phyloP scores from a whole-genome alignment of 1,140 invertebrate genomes.

The Drosophila carrolli region DNA sequence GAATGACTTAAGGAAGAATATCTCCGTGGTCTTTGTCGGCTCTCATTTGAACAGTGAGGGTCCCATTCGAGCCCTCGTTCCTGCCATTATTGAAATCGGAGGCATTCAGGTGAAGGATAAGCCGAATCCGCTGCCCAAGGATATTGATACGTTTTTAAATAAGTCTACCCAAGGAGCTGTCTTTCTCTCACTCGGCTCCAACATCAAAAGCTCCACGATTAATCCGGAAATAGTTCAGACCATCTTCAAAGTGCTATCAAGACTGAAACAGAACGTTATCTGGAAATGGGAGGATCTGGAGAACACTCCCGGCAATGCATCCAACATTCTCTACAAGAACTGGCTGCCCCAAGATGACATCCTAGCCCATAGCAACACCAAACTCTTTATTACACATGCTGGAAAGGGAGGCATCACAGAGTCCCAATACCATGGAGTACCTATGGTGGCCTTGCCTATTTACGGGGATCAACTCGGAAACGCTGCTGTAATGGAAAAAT shows the following conservation, averaged over 20 bases:
- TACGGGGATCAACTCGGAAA: constrained; percentile 88
- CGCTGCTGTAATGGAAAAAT: constrained; percentile 81
- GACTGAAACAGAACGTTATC: constrained; percentile 86
- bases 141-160: too few species aligned
- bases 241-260: constrained; percentile 85
- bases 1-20: too few species aligned
- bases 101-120: too few species aligned
- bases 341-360: constrained; percentile 91
- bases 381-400: constrained; percentile 90
- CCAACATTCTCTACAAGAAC: constrained; percentile 87
- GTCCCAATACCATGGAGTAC: constrained; percentile 89
- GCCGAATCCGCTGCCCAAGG: too few species aligned
- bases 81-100: too few species aligned
- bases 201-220: constrained; percentile 84
- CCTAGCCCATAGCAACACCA: constrained; percentile 88
- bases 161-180: too few species aligned
- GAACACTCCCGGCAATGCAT: constrained; percentile 86
- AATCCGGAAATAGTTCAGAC: constrained; percentile 79
- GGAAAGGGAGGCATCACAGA: constrained; percentile 90
- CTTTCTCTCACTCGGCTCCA: constrained; percentile 85
- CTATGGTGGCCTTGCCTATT: constrained; percentile 89
- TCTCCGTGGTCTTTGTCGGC: too few species aligned
- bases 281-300: constrained; percentile 87
- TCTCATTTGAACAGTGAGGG: too few species aligned
- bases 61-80: too few species aligned